Evolutionary conservation across 2,888 invertebrate species (phyloP), one percentile per base, ranked within the genome.

Genomic region (Tetragnatha montana): DNA sequence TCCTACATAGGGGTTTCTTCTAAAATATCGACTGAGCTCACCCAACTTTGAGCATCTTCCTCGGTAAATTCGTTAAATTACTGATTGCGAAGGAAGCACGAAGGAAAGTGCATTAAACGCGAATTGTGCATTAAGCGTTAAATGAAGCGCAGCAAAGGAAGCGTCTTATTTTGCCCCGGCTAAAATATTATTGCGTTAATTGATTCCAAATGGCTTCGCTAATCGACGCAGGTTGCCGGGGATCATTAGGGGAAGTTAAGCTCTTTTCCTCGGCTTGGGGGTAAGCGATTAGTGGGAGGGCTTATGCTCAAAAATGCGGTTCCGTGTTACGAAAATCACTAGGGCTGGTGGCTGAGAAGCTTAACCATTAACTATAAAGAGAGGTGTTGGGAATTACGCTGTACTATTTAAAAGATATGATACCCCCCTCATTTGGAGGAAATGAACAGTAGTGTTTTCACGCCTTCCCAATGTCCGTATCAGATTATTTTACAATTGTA

Each of bases 171-270:
- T 60, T 68, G 51, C 68, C 21, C 21, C 22, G 71, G 21, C 51
- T 82, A 73, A 73, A 82, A 60, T 22, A 35, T 82, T 82, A 74
- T 82, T 82, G 73, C 60, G 74, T 82, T 82, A 82, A 82, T 82
- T 70, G 82, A 74, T 82, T 82, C 74, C 60, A 35, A 60, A 74
- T 82, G 74, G 82, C 19, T 81, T 47, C 21, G 71, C 47, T 81
- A 81, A 81, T 49, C 21, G 71, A 19, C 50, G n/a, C 7, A 8
- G 21, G 17, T 12, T 14, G 21, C 50, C 22, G 10, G 10, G 71
- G 71, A 21, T n/a, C 78, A 14, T 60, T 60, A 47, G 75, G 35
- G 75, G 75, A 22, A 78, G 21, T 12, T 60, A 17, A 17, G 17
- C 12, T 17, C 60, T 17, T 17, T 0, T 12, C 8, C 60, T 60